These are phyloP conservation scores for Drosophila paramelanica DNA, from an alignment of 2,888 invertebrate genomes.

Conservation along the genomic window DNA sequence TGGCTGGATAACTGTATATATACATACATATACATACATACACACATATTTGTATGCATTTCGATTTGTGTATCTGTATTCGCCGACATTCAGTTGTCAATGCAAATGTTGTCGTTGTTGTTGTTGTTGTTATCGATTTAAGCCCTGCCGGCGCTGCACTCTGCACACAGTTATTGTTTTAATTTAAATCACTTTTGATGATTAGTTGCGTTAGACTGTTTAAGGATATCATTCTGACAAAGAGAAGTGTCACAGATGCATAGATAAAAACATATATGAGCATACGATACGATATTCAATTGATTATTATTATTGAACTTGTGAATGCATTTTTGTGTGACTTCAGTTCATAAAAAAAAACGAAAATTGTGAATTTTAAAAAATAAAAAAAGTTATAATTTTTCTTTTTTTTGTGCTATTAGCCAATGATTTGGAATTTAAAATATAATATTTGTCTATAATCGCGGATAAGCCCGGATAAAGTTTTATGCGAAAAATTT, in stretches of 20 bases:
- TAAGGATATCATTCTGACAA: constrained; percentile 1
- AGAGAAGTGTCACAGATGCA: neutral
- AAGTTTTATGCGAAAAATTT: too few relatives aligned
- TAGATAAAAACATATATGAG: too few relatives aligned
- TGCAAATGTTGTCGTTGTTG: constrained; percentile 28
- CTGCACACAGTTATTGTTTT: constrained; percentile 21
- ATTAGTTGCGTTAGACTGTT: constrained; percentile 34
- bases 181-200: constrained; percentile 52
- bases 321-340: too few relatives aligned
- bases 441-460: too few relatives aligned
- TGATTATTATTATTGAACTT: too few relatives aligned
- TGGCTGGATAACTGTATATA: constrained; percentile 3
- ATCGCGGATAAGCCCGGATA: too few relatives aligned
- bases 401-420: too few relatives aligned
- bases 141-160: constrained; percentile 12
- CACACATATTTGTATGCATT: neutral
- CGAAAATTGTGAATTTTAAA: too few relatives aligned
- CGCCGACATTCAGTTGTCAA: constrained; percentile 27
- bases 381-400: too few relatives aligned
- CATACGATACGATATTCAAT: too few relatives aligned
- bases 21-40: neutral
- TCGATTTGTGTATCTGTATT: neutral
- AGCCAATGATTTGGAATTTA: too few relatives aligned
- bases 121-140: constrained; percentile 53
- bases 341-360: too few relatives aligned